phyloP scores from a whole-genome alignment of 2,888 invertebrate species.

The Agrochola litura region DNA sequence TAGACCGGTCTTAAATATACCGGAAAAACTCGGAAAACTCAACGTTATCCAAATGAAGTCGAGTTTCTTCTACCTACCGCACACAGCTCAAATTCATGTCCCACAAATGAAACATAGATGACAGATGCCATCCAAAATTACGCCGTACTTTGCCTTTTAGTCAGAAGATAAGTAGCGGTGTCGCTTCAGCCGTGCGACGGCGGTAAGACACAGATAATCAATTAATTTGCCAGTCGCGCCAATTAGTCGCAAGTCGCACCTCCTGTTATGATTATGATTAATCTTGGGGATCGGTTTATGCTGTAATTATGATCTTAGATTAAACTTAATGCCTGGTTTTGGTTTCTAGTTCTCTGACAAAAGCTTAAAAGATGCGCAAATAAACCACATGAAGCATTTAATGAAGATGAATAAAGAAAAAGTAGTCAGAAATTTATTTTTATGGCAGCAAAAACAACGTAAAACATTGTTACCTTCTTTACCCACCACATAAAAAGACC shows the following conservation, averaged over 20 bases:
- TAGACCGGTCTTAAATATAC: not conserved
- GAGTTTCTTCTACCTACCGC: not conserved
- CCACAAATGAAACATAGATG: conserved; percentile 46
- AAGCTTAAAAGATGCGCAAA: no score
- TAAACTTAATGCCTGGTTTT: no score
- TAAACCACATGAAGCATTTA: no score
- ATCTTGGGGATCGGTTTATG: conserved; percentile 68
- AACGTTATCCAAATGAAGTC: not conserved
- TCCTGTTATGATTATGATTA: conserved; percentile 81
- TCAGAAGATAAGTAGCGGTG: conserved; percentile 55
- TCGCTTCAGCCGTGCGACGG: conserved; percentile 45
- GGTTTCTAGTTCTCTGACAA: no score
- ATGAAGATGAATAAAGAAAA: no score
- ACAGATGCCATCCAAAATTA: conserved; percentile 56
- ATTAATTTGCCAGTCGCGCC: conserved; percentile 79
- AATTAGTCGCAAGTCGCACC: conserved; percentile 82
- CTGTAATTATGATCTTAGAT: conserved; percentile 20
- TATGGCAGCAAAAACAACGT: no score
- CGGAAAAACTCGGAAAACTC: no score
- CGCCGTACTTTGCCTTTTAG: conserved; percentile 41
- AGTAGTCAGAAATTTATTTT: no score
- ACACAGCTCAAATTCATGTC: conserved; percentile 6
- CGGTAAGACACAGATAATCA: conserved; percentile 79
- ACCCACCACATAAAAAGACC: no score
- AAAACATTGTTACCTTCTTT: no score